A percentile compares a stretch with the other conserved stretches of the same genome.
phyloP scores from a whole-genome alignment of 2,797 vertebrate species.

The Diplodus puntazzo region DNA sequence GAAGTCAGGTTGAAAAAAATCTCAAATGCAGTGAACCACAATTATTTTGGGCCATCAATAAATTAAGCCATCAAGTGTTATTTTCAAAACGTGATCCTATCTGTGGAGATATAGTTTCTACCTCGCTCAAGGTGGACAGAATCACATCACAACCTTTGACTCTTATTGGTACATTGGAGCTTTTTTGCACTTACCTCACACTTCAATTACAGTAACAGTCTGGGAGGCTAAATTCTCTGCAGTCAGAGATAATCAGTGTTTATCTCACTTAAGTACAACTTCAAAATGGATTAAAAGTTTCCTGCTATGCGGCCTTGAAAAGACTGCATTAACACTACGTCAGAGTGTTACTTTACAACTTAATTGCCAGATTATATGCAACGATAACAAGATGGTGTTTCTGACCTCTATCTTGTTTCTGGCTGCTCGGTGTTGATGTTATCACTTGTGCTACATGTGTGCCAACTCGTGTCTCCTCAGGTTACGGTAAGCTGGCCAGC shows the following conservation, averaged over 20 bases:
- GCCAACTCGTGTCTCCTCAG: slow-evolving; percentile 71
- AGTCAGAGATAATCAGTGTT: neutral
- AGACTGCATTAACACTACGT: neutral
- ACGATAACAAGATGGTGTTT: neutral
- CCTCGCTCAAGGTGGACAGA: neutral
- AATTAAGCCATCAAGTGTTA: neutral
- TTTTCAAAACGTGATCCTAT: neutral
- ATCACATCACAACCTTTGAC: neutral
- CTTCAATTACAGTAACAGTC: neutral
- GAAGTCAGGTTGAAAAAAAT: neutral
- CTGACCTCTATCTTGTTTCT: slow-evolving; percentile 39
- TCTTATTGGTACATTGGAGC: neutral
- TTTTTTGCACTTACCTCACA: neutral
- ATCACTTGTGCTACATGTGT: slow-evolving; percentile 41
- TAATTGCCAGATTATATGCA: neutral
- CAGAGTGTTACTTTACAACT: neutral
- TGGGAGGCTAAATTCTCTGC: neutral
- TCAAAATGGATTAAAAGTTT: neutral
- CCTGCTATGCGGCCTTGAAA: neutral
- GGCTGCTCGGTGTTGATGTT: slow-evolving; percentile 9
- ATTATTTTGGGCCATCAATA: neutral
- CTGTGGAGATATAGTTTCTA: neutral
- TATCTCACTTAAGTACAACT: neutral
- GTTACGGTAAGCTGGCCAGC: slow-evolving; percentile 87
- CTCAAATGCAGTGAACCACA: neutral